Evolutionary conservation across 2,888 invertebrate species (phyloP), one percentile per base, ranked within the genome.

Genomic region (Euproctis similis): DNA sequence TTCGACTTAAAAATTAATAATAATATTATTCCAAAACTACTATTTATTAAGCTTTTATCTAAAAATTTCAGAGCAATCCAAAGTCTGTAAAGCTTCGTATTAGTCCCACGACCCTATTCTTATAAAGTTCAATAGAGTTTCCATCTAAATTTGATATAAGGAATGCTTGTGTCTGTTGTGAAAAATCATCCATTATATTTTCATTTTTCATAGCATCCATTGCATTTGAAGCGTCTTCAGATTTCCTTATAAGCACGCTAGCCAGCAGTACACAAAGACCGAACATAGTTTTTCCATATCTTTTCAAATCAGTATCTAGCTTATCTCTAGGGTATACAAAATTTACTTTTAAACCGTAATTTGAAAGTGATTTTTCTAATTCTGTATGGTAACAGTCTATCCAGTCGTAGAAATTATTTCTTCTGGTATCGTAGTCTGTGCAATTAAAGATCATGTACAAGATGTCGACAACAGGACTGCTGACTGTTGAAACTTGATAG

Each of bases 401-500:
- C 58, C 61, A 63, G 2, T 47, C 53, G 2, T 53, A 26, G 14
- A 39, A 67, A 18, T 56, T 28, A 8, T 53, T 29, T 0, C 26
- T 10, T 14, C 66, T 53, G 0, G 49, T 46, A 7, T 46, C 44
- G 8, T 68, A 40, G 20, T 62, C 49, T 0, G 62, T 62, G 24
- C 65, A 59, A 32, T 53, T 61, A 26, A 67, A 61, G 8, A 68
- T 34, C 38, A 62, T 38, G 42, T 58, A 65, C 3, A 59, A 36
- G 0, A 70, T 12, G 12, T 69, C 69, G 4, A 29, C 30, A 0
- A 39, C 59, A 7, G 68, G 68, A 10, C 39, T 60, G 2, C 42
- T 41, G 25, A 49, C 49, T 25, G 29, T 56, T 0, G 57, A 42
- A 8, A 55, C 1, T 34, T 69, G 69, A 30, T 66, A 69, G 40